Evolutionary conservation across 1,140 invertebrate species (phyloP).

Genomic region (Cepaea nemoralis): DNA sequence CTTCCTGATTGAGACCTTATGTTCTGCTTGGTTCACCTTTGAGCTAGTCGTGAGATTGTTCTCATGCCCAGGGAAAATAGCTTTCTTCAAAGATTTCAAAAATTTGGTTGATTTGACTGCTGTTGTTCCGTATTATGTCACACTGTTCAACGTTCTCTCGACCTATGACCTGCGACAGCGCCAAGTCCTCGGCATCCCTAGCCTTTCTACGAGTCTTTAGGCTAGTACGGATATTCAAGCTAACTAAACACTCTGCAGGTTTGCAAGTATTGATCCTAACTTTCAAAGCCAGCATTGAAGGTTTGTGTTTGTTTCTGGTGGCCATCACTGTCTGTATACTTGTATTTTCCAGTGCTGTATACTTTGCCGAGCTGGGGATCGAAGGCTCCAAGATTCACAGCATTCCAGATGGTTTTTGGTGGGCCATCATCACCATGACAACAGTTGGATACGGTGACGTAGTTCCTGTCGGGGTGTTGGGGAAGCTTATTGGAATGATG

Average conservation of each 20-base stretch:
- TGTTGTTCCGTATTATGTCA: constrained; percentile 74
- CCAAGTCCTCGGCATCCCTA: constrained; percentile 67
- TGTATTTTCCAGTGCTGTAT: constrained; percentile 72
- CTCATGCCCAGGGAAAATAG: constrained; percentile 71
- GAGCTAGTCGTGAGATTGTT: constrained; percentile 72
- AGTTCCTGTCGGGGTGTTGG: constrained; percentile 72
- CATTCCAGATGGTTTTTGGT: constrained; percentile 97
- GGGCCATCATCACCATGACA: constrained; percentile 98
- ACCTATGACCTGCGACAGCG: constrained; percentile 69
- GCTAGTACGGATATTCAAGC: constrained; percentile 70
- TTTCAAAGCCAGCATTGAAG: constrained; percentile 71
- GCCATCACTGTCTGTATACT: constrained; percentile 70
- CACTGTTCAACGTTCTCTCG: constrained; percentile 70
- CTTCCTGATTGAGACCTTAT: constrained; percentile 70
- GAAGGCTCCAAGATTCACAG: constrained; percentile 75
- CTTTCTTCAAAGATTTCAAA: constrained; percentile 73
- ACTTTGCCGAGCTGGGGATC: constrained; percentile 69
- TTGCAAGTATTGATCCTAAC: constrained; percentile 74
- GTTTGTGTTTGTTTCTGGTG: constrained; percentile 69
- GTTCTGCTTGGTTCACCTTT: constrained; percentile 74
- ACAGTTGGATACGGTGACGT: constrained; percentile 92
- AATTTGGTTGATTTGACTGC: constrained; percentile 74
- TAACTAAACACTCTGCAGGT: constrained; percentile 73
- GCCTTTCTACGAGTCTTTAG: constrained; percentile 70
- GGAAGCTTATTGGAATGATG: constrained; percentile 95